Conservation (phyloP, 2,888 invertebrate genomes). For the Malacosoma neustria region DNA sequence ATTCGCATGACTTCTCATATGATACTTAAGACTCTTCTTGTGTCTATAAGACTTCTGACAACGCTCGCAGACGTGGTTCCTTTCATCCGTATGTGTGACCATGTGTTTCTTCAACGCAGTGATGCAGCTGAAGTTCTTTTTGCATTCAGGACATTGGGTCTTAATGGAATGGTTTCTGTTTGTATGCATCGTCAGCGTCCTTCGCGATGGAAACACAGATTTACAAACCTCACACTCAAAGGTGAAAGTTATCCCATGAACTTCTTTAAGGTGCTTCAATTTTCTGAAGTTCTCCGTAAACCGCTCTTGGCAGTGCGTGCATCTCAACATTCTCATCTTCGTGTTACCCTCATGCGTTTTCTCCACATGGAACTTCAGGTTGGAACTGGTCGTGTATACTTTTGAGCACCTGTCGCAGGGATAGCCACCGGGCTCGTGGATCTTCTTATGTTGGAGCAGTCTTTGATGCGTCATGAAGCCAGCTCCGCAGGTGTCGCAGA, state of each 20-base stretch:
- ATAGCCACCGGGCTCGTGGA: conserved; percentile 43
- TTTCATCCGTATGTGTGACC: conserved; percentile 41
- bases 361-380: conserved; percentile 45
- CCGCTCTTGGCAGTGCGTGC: conserved; percentile 44
- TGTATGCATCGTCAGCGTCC: conserved; percentile 46
- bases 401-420: conserved; percentile 57
- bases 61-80: conserved; percentile 43
- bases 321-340: conserved; percentile 39
- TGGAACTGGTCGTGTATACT: conserved; percentile 58
- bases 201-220: conserved; percentile 36
- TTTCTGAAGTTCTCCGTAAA: conserved; percentile 50
- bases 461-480: conserved; percentile 51
- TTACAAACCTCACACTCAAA: conserved; percentile 47
- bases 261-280: conserved; percentile 50
- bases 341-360: conserved; percentile 42
- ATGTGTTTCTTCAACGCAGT: conserved; percentile 45
- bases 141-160: conserved; percentile 62
- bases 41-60: conserved; percentile 69
- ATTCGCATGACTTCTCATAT: conserved; percentile 39
- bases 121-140: conserved; percentile 57
- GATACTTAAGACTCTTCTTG: conserved; percentile 54
- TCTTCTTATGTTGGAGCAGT: conserved; percentile 46
- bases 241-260: conserved; percentile 41
- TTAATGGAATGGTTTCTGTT: conserved; percentile 47
- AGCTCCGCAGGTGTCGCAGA: conserved; percentile 51